These are phyloP conservation scores for Pogonomyrmex barbatus DNA, from an alignment of 1,140 invertebrate species.

Conservation along the genomic window DNA sequence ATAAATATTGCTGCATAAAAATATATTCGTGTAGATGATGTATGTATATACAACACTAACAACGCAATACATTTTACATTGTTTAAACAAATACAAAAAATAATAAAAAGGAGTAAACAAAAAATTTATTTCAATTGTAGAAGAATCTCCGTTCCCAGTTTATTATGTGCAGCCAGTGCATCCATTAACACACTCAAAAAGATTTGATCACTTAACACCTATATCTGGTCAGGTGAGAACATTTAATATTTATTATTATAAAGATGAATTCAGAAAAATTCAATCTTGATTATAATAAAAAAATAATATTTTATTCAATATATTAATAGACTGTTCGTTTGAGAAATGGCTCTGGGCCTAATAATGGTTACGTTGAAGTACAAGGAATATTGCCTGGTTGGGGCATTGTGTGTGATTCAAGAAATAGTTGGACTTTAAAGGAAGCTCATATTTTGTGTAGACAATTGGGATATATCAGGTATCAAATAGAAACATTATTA, in stretches of 20 bases:
- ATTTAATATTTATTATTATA: neutral
- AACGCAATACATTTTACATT: neutral
- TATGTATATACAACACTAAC: neutral
- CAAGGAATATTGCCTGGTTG: conserved; percentile 84
- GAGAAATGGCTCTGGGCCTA: conserved; percentile 85
- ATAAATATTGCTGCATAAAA: neutral
- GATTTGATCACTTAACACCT: conserved; percentile 73
- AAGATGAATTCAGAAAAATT: neutral
- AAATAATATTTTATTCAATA: conserved; percentile 25
- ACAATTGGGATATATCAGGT: conserved; percentile 87
- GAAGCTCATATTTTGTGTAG: conserved; percentile 87
- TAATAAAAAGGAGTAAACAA: conserved; percentile 6
- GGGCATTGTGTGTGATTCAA: conserved; percentile 87
- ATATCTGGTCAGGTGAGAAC: conserved; percentile 81
- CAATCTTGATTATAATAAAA: conserved; percentile 32
- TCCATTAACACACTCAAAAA: conserved; percentile 71
- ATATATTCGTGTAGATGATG: neutral
- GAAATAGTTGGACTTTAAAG: conserved; percentile 85
- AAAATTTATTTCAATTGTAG: conserved; percentile 69
- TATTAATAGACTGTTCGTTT: conserved; percentile 84
- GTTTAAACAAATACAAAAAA: neutral
- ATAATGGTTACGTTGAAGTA: conserved; percentile 87
- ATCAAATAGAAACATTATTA: conserved; percentile 47
- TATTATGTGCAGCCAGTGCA: conserved; percentile 79
- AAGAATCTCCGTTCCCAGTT: conserved; percentile 81